Percentiles rank a stretch among this genome's conserved stretches.
These are phyloP conservation scores for Dorcus hopei DNA, from an alignment of 2,888 invertebrate genomes.

Conservation along the genomic window DNA sequence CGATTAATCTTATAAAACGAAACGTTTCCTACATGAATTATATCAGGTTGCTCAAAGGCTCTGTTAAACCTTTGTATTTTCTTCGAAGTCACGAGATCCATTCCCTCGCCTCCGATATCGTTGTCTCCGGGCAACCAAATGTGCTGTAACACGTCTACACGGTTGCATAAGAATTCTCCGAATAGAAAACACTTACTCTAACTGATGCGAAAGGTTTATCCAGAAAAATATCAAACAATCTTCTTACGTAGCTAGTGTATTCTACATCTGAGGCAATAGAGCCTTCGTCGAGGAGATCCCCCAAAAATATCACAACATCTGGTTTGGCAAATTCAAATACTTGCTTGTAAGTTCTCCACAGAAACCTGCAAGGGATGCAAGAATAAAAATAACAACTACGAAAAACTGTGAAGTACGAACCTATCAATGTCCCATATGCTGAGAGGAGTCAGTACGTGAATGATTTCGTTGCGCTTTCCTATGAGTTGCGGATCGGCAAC, in stretches of 20 bases:
- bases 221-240: conserved; percentile 68
- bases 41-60: conserved; percentile 68
- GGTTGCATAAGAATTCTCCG: background rate
- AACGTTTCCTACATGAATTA: conserved; percentile 59
- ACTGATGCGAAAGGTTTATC: conserved; percentile 22
- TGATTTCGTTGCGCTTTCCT: conserved; percentile 71
- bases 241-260: conserved; percentile 69
- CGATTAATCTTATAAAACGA: conserved; percentile 74
- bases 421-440: conserved; percentile 87
- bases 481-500: conserved; percentile 93
- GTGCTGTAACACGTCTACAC: conserved; percentile 54
- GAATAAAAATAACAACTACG: background rate
- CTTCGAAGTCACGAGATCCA: conserved; percentile 63
- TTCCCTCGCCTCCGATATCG: conserved; percentile 91
- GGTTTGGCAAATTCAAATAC: conserved; percentile 73
- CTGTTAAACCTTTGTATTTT: conserved; percentile 71
- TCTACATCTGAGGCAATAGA: conserved; percentile 67
- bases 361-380: conserved; percentile 60
- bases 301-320: conserved; percentile 83
- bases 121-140: conserved; percentile 94
- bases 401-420: conserved; percentile 48
- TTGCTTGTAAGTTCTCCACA: conserved; percentile 72
- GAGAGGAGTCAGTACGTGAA: conserved; percentile 63
- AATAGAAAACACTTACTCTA: conserved; percentile 8
- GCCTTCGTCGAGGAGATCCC: conserved; percentile 95